phyloP scores from a whole-genome alignment of 2,888 invertebrate species.

The Dasypolia templi region DNA sequence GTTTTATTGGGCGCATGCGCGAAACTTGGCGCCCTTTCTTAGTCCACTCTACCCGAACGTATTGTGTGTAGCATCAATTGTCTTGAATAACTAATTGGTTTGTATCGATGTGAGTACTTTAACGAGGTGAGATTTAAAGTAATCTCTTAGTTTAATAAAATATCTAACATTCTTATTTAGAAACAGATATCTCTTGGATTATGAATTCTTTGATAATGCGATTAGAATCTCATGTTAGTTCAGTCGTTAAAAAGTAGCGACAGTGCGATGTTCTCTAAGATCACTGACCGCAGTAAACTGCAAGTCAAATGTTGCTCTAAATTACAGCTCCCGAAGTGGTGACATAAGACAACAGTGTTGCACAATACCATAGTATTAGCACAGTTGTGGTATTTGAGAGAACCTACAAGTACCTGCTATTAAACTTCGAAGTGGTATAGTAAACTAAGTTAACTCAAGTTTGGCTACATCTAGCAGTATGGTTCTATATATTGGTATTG shows the following conservation, averaged over 20 bases:
- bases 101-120: slow-evolving; percentile 56
- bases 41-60: slow-evolving; percentile 80
- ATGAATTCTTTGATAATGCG: slow-evolving; percentile 6
- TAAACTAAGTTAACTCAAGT: slow-evolving; percentile 35
- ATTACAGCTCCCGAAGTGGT: slow-evolving; percentile 15
- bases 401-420: slow-evolving; percentile 37
- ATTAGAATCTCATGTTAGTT: slow-evolving; percentile 8
- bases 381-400: slow-evolving; percentile 27
- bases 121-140: slow-evolving; percentile 44
- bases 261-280: not conserved
- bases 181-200: not conserved
- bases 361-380: slow-evolving; percentile 47
- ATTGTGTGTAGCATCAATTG: slow-evolving; percentile 87
- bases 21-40: slow-evolving; percentile 88
- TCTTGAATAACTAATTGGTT: slow-evolving; percentile 87
- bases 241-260: not conserved
- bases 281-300: not conserved
- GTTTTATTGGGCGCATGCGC: slow-evolving; percentile 80
- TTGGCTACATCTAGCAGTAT: not conserved
- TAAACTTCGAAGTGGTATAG: slow-evolving; percentile 46
- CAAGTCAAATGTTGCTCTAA: slow-evolving; percentile 8
- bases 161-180: not conserved
- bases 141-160: slow-evolving; percentile 30
- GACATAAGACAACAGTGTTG: slow-evolving; percentile 51
- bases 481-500: not conserved